Evolutionary conservation across 2,113 vertebrate genomes (phyloP).

Genomic region (Spheniscus mendiculus): DNA sequence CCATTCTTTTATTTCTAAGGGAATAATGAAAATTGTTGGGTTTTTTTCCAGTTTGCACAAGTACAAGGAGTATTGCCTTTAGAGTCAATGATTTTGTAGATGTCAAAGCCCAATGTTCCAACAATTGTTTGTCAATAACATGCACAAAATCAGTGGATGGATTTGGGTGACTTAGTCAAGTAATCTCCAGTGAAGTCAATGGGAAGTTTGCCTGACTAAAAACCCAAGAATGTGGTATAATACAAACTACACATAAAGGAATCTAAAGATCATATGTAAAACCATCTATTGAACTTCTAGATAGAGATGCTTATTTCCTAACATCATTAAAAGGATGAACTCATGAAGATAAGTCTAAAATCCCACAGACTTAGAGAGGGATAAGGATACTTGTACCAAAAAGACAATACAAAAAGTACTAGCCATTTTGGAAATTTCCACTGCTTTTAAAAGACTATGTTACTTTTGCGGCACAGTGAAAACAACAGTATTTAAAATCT

Average conservation of each 20-base stretch:
- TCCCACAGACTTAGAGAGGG: background rate
- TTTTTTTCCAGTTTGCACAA: background rate
- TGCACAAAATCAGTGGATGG: background rate
- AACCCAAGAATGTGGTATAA: background rate
- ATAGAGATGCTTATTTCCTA: background rate
- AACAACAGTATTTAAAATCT: background rate
- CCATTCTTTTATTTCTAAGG: background rate
- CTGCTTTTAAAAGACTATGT: background rate
- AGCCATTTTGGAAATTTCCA: background rate
- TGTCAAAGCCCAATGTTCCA: background rate
- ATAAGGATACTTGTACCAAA: background rate
- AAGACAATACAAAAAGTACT: background rate
- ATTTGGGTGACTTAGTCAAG: background rate
- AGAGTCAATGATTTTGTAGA: background rate
- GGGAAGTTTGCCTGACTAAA: background rate
- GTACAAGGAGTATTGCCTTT: background rate
- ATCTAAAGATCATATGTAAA: background rate
- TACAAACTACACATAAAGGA: background rate
- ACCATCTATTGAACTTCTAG: accelerated
- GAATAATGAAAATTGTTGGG: background rate
- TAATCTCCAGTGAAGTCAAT: background rate
- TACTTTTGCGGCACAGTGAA: background rate
- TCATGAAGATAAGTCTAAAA: background rate
- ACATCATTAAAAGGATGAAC: background rate
- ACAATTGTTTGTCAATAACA: background rate